Conservation (phyloP, 2,888 invertebrate genomes). For the Dioctria rufipes region DNA sequence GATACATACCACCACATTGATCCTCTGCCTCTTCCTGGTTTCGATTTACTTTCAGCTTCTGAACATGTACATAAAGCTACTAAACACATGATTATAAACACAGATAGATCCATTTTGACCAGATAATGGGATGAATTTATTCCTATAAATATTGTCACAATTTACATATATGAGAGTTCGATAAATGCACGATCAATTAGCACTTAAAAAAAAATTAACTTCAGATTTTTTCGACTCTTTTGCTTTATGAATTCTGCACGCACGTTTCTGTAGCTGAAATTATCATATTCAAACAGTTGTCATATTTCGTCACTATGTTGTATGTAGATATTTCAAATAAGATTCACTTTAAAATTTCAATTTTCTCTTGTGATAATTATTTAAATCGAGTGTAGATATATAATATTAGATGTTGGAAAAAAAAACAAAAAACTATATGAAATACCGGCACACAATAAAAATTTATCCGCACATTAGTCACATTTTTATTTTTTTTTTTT, state of each 20-base stretch:
- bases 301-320: conserved; percentile 42
- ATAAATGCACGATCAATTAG: conserved; percentile 69
- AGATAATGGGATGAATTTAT: conserved; percentile 31
- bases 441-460: background rate
- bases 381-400: conserved; percentile 28
- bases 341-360: conserved; percentile 45
- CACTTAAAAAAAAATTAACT: conserved; percentile 60
- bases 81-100: conserved; percentile 66
- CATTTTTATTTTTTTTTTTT: background rate
- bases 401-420: conserved; percentile 19
- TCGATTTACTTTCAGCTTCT: conserved; percentile 71
- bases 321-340: conserved; percentile 9
- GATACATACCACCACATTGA: conserved; percentile 92
- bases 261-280: conserved; percentile 46
- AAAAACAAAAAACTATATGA: too few species aligned
- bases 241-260: background rate
- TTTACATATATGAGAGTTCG: conserved; percentile 26
- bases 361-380: conserved; percentile 53
- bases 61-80: conserved; percentile 65
- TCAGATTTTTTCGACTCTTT: conserved; percentile 49
- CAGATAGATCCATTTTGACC: conserved; percentile 68
- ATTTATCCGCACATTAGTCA: conserved; percentile 8
- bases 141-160: conserved; percentile 47
- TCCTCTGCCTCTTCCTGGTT: conserved; percentile 85
- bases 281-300: conserved; percentile 61